phyloP scores from a whole-genome alignment of 2,888 invertebrate species.

The Macropis europaea region DNA sequence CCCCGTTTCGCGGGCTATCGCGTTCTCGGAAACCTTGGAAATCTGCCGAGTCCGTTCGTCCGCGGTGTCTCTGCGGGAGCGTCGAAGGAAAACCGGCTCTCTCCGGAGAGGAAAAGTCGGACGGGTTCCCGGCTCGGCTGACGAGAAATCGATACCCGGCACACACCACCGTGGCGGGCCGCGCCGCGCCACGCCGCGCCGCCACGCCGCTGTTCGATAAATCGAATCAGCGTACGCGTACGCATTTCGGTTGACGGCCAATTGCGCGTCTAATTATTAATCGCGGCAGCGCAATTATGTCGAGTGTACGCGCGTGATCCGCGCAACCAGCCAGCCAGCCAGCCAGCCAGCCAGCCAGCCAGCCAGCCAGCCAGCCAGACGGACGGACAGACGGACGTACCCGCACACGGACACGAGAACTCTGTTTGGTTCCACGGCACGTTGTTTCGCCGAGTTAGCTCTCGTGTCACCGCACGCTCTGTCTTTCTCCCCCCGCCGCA shows the following conservation, averaged over 20 bases:
- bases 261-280: conserved; percentile 78
- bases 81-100: neutral
- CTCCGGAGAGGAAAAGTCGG: neutral
- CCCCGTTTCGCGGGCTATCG: no score
- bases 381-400: conserved; percentile 2
- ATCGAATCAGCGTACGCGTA: conserved; percentile 72
- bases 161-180: neutral
- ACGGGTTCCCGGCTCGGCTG: neutral
- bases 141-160: conserved; percentile 30
- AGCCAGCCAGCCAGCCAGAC: neutral
- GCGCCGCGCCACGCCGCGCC: neutral
- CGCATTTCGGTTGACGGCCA: conserved; percentile 72
- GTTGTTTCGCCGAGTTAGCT: conserved; percentile 59
- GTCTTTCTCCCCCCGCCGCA: conserved; percentile 12
- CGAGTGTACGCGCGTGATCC: conserved; percentile 56
- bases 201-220: conserved; percentile 60
- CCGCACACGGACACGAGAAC: conserved; percentile 29
- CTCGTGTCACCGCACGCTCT: conserved; percentile 34
- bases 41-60: no score
- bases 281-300: conserved; percentile 75
- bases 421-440: conserved; percentile 63
- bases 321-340: neutral
- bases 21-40: no score
- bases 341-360: neutral
- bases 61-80: no score